These are phyloP conservation scores for Microctonus brassicae DNA, from an alignment of 2,888 invertebrate genomes.

Conservation along the genomic window DNA sequence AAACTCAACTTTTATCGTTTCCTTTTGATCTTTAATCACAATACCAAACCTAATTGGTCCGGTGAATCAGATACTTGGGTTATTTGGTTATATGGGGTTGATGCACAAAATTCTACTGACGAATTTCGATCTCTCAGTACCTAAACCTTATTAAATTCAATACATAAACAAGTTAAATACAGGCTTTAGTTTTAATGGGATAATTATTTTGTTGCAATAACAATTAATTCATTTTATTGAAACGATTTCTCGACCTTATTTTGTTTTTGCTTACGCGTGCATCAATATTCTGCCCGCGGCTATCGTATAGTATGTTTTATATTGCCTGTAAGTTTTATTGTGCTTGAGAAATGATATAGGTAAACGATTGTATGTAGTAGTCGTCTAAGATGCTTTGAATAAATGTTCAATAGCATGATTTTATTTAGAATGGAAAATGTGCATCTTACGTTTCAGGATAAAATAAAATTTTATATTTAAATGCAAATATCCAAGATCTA, in stretches of 20 bases:
- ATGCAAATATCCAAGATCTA: constrained; percentile 32
- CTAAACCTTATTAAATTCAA: constrained; percentile 16
- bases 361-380: not conserved
- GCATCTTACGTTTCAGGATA: not conserved
- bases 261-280: not conserved
- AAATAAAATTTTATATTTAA: constrained; percentile 40
- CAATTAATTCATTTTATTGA: too few relatives aligned
- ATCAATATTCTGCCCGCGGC: not conserved
- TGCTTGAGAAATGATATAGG: not conserved
- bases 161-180: not conserved
- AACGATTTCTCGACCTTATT: not conserved
- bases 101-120: too few relatives aligned
- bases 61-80: not conserved
- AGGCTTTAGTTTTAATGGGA: not conserved
- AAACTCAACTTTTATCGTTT: not conserved
- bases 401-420: not conserved
- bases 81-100: not conserved
- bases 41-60: not conserved
- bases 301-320: not conserved
- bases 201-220: not conserved
- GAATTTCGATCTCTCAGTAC: not conserved
- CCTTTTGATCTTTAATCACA: not conserved
- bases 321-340: not conserved
- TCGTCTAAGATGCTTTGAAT: constrained; percentile 4
- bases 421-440: constrained; percentile 2